Evolutionary conservation across 53 echinoderm and acorn worm species (phyloP), one percentile per base, ranked within the genome.

Genomic region (Temnopleurus reevesii): DNA sequence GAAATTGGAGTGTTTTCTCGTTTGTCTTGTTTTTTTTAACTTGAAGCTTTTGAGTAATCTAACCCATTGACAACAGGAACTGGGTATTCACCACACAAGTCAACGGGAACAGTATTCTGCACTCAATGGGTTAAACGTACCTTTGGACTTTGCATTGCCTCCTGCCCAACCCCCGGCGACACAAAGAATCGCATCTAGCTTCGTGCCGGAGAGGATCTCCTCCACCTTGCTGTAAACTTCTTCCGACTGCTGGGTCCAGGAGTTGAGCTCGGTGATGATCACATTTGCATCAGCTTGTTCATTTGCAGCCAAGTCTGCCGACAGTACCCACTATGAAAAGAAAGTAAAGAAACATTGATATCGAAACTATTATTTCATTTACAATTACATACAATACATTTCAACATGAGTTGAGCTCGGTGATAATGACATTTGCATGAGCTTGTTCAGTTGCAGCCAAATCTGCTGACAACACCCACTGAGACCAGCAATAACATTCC

Each of bases 101-200:
- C 17, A 13, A 1, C 1, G 1, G 2, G 17, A 49, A 49, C 4
- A 49, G n/a, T n/a, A n/a, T n/a, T n/a, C n/a, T n/a, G n/a, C n/a
- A n/a, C n/a, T n/a, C n/a, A n/a, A n/a, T n/a, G n/a, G n/a, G n/a
- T n/a, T 28, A 58, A 77, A 45, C 77, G n/a, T 43, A 96, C 99
- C 96, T 96, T 96, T 99, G 8, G 94, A 77, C 36, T 94, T 93
- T 0, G 99, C 94, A 90, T 92, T 99, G 8, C 99, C 99, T 27
- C 99, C 99, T 57, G 99, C 99, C 99, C 99, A 99, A 29, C 99
- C 99, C 10, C 99, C 99, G 13, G 99, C 99, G 8, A 99, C 99
- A 93, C 99, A 99, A 30, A 99, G 63, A 12, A 99, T 93, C 31
- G 99, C 99, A 85, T 99, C 99, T 10, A 99, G 79, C 65, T 99